Conservation (phyloP, 2,797 vertebrate genomes). For the Syngnathus acus region DNA sequence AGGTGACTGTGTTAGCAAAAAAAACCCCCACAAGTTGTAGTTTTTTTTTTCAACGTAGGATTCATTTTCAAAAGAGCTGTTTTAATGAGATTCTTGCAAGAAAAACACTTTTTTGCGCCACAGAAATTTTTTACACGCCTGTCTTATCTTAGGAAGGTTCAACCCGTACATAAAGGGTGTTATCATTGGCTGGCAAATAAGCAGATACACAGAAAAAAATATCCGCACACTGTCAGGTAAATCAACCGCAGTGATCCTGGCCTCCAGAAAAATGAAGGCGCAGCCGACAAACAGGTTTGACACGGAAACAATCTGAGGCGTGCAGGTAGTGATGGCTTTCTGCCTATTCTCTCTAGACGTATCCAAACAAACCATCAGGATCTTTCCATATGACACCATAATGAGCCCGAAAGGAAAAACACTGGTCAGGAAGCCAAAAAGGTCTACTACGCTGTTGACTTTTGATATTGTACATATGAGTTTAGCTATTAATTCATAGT, state of each 20-base stretch:
- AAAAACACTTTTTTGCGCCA: neutral
- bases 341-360: constrained; percentile 16
- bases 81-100: neutral
- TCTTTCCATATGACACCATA: constrained; percentile 35
- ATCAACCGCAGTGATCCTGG: constrained; percentile 8
- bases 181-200: constrained; percentile 26
- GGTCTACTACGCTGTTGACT: constrained; percentile 11
- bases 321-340: constrained; percentile 40
- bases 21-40: neutral
- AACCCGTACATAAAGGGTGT: constrained; percentile 42
- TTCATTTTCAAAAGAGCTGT: neutral
- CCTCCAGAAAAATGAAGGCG: constrained; percentile 24
- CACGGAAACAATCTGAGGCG: constrained; percentile 39
- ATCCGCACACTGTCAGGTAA: constrained; percentile 11
- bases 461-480: constrained; percentile 27
- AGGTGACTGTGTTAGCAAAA: no score
- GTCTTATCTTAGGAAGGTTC: constrained; percentile 27
- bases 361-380: constrained; percentile 32
- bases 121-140: constrained; percentile 21
- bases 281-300: constrained; percentile 28
- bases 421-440: constrained; percentile 6
- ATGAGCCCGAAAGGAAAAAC: constrained; percentile 27
- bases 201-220: constrained; percentile 33
- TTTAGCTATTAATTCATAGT: constrained; percentile 26
- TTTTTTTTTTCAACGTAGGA: neutral